These are phyloP conservation scores for Thymelicus sylvestris DNA, from an alignment of 2,888 invertebrate species.

Conservation along the genomic window DNA sequence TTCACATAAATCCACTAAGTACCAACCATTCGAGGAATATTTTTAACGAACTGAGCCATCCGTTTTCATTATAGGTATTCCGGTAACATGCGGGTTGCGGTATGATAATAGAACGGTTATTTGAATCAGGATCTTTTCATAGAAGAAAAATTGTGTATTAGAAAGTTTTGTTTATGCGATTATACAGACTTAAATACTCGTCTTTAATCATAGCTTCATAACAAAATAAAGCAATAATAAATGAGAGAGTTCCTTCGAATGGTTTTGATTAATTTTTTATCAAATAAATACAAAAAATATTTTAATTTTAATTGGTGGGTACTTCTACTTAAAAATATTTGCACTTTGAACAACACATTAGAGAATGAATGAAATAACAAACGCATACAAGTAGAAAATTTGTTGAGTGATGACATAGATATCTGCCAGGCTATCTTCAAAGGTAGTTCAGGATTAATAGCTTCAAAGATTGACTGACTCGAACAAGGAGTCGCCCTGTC, in stretches of 20 bases:
- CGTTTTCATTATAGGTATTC: constrained; percentile 51
- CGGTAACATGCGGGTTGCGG: constrained; percentile 12
- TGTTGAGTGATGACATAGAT: constrained; percentile 56
- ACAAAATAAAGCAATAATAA: no score
- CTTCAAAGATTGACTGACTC: constrained; percentile 70
- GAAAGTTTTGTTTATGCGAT: constrained; percentile 12
- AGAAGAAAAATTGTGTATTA: not conserved
- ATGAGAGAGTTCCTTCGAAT: no score
- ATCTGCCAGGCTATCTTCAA: constrained; percentile 63
- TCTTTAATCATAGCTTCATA: no score
- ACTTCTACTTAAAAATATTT: constrained; percentile 1
- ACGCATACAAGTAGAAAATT: constrained; percentile 49
- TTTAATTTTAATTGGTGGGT: not conserved
- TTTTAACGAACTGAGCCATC: constrained; percentile 63
- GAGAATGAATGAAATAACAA: constrained; percentile 15
- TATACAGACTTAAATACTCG: no score
- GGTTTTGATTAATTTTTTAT: no score
- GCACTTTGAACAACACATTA: not conserved
- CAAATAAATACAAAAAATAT: no score
- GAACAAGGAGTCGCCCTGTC: constrained; percentile 59
- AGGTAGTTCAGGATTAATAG: constrained; percentile 57
- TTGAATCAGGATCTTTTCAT: constrained; percentile 17
- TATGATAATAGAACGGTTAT: constrained; percentile 4
- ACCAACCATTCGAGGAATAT: constrained; percentile 59
- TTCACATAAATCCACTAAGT: constrained; percentile 74